phyloP scores from a whole-genome alignment of 2,797 vertebrate species.

The Danio jaintianensis region DNA sequence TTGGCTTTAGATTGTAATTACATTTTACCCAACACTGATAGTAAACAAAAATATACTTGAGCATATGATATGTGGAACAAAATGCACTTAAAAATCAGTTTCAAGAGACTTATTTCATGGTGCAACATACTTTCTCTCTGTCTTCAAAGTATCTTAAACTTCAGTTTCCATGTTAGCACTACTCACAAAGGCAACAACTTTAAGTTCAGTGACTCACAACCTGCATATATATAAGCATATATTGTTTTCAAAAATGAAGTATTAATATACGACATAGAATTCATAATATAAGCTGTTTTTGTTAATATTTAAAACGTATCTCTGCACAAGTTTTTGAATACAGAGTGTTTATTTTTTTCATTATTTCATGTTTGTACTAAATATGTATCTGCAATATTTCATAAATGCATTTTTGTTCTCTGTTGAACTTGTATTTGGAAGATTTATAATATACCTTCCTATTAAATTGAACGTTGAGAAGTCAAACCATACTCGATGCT shows the following conservation, averaged over 20 bases:
- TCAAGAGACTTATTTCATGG: constrained; percentile 13
- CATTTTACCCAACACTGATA: too few species aligned
- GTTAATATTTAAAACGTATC: constrained; percentile 29
- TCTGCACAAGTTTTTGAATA: constrained; percentile 56
- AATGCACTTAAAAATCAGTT: background rate
- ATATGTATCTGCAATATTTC: constrained; percentile 46
- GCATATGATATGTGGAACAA: background rate
- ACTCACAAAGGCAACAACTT: background rate
- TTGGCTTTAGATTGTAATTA: too few species aligned
- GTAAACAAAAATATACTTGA: background rate
- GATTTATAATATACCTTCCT: constrained; percentile 49
- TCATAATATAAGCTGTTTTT: constrained; percentile 35
- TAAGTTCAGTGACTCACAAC: background rate
- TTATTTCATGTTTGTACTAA: constrained; percentile 55
- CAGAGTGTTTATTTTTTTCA: constrained; percentile 41
- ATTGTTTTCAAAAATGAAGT: constrained; percentile 10
- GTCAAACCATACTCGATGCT: background rate
- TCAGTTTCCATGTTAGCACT: constrained; percentile 26
- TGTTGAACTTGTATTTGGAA: constrained; percentile 47
- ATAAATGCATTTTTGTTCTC: constrained; percentile 44
- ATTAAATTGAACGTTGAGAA: constrained; percentile 45
- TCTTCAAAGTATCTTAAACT: background rate
- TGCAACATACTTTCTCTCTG: background rate
- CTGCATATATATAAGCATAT: constrained; percentile 10
- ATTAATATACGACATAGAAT: background rate